Base-by-base conservation (phyloP, 2,113 vertebrate genomes). In the Plecotus auritus region DNA sequence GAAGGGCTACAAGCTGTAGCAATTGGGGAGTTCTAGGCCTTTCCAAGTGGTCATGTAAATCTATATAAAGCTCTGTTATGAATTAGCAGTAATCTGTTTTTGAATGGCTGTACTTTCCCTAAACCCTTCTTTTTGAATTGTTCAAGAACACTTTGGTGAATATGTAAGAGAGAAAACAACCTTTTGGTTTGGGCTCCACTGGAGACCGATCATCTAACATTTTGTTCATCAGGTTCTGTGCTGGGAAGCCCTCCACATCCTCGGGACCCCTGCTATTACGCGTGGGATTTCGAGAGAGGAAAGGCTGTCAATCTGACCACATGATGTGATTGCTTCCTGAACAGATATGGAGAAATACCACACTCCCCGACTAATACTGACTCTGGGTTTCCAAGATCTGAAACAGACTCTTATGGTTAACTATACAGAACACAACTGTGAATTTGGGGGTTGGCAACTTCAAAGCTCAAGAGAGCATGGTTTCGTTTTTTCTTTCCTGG, bases 361-460 rank as follows among this genome's bases (percentile, higher is more conserved):
- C 77, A 90, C n/a, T 92, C 28, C 18, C 28, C 61, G 54, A 17
- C 40, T 73, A 92, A 92, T 28, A 77, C 14, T 22, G 18, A 23
- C 30, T 93, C 90, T 95, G 92, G 67, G 54, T 74, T 96, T 92
- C 90, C 81, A 85, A 92, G 85, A 88, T 61, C 78, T 94, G 84
- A 92, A 92, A 87, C 95, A 96, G 95, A 96, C 20, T 80, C 80
- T 97, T 54, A 88, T 67, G 93, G 96, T 85, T 92, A 93, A 90
- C 40, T 32, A 42, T n/a, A 92, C 93, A 94, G 74, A 83, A 81
- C 81, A 83, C 77, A 88, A 95, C 92, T 97, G 93, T 88, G 84
- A 92, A 90, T 95, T 84, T 90, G 72, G 37, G 83, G 72, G 28
- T 42, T 94, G 95, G 82, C 69, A 95, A 85, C 90, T 90, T 97